Conservation (phyloP, 2,797 vertebrate species). For the Spinus olivaceus region DNA sequence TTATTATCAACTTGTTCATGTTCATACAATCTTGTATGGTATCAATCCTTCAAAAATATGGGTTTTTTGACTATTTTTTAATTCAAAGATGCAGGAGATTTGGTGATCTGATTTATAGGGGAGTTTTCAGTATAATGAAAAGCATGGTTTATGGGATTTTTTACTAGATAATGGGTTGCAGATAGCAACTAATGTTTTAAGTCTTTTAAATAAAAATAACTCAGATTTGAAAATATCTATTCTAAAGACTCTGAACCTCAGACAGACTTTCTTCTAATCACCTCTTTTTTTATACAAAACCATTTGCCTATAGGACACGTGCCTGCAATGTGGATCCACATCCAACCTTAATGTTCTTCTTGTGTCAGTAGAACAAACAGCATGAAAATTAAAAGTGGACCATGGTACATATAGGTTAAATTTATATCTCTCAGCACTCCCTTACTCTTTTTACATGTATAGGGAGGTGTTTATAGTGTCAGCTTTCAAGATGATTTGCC, state of each 20-base stretch:
- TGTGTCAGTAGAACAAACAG: background rate
- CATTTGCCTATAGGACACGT: background rate
- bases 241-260: background rate
- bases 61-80: background rate
- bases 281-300: background rate
- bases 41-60: background rate
- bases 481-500: background rate
- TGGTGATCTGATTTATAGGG: background rate
- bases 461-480: background rate
- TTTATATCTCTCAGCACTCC: background rate
- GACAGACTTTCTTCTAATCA: fast-evolving
- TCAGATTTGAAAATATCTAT: background rate
- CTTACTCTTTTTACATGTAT: background rate
- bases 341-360: background rate
- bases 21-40: background rate
- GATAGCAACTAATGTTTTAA: background rate
- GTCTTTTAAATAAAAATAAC: background rate
- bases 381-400: background rate
- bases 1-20: background rate
- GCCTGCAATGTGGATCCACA: background rate
- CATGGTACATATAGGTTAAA: background rate
- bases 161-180: background rate
- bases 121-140: background rate
- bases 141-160: background rate
- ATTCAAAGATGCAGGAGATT: background rate